Conservation (phyloP, 2,797 vertebrate species). For the Catharus ustulatus region DNA sequence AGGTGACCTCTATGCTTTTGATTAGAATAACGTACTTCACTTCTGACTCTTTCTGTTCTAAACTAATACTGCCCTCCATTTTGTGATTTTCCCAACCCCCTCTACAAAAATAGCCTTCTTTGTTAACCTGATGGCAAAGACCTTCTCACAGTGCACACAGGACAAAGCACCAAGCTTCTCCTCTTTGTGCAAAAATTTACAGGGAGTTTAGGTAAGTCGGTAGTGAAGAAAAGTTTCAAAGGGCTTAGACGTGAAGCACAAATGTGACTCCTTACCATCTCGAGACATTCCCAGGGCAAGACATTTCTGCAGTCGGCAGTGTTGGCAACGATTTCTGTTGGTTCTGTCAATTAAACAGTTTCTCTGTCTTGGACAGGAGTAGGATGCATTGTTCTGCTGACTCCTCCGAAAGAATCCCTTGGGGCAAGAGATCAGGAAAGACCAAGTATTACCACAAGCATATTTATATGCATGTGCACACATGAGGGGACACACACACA, state of each 20-base stretch:
- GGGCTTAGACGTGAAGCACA: constrained; percentile 25
- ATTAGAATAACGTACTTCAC: background rate
- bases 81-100: background rate
- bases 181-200: constrained; percentile 38
- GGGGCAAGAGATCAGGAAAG: background rate
- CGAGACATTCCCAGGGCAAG: constrained; percentile 99
- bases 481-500: too few relatives aligned
- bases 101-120: background rate
- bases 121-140: background rate
- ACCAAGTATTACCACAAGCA: background rate
- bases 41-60: background rate
- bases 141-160: background rate
- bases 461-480: rapidly evolving
- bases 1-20: background rate
- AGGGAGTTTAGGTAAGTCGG: constrained; percentile 44
- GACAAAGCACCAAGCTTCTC: background rate
- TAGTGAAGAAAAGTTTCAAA: constrained; percentile 58
- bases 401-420: constrained; percentile 99
- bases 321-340: constrained; percentile 99
- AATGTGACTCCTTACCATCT: constrained; percentile 88
- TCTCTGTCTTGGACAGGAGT: constrained; percentile 98
- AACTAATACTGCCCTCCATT: background rate
- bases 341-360: constrained; percentile 99
- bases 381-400: constrained; percentile 98
- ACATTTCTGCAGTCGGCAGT: constrained; percentile 99